These are phyloP conservation scores for Hemicrepidius hirtus DNA, from an alignment of 2,888 invertebrate species.

Conservation along the genomic window DNA sequence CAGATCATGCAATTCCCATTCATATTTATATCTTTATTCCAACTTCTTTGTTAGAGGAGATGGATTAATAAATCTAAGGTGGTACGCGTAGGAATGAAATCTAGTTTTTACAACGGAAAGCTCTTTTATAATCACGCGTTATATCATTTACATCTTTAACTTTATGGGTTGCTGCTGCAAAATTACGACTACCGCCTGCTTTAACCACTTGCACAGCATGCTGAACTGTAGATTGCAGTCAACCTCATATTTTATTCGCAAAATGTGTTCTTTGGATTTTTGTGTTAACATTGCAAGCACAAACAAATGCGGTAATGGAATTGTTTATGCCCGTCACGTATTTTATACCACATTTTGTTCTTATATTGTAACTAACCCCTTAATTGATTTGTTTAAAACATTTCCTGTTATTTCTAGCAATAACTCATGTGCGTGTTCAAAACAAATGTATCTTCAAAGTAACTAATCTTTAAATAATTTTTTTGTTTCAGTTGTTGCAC, in stretches of 20 bases:
- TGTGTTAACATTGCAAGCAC: conserved; percentile 21
- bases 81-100: not conserved
- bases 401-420: too few species aligned
- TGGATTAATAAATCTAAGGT: not conserved
- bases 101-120: conserved; percentile 6
- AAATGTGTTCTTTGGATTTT: conserved; percentile 26
- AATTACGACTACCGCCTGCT: conserved; percentile 23
- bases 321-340: too few species aligned
- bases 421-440: too few species aligned
- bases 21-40: conserved; percentile 1
- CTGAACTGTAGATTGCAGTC: conserved; percentile 6
- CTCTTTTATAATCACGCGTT: not conserved
- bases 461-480: not conserved
- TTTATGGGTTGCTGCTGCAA: conserved; percentile 17
- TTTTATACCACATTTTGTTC: too few species aligned
- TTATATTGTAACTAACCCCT: too few species aligned
- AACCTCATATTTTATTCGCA: conserved; percentile 17
- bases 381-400: too few species aligned
- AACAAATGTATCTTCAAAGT: too few species aligned
- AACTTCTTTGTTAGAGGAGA: not conserved
- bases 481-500: conserved; percentile 14
- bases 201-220: conserved; percentile 15
- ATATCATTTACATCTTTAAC: conserved; percentile 21
- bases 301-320: not conserved
- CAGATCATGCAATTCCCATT: too few species aligned